Base-by-base conservation (phyloP, 1,140 invertebrate genomes). In the Propsilocerus akamusi region DNA sequence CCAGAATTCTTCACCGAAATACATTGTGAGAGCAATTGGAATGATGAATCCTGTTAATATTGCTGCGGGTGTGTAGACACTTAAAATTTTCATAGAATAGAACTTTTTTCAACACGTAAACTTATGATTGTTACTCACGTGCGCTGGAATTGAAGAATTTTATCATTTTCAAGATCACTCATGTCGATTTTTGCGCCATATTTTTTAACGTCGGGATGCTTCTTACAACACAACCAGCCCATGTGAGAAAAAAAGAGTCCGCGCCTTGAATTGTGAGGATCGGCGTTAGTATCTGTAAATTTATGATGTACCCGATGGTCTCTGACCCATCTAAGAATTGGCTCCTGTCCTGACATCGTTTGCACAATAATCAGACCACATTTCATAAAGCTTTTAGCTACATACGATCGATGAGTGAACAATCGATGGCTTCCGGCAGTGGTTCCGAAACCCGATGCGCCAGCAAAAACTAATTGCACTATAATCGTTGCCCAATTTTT, bases 401-500 rank as follows among this genome's bases (percentile, higher is more conserved):
- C 78, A 63, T 78, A 83, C 4, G 74, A 68, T 46, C 71, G 61
- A 56, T 83, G 80, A 7, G 76, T 60, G 77, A 79, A 83, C 11
- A 11, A 30, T 53, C 93, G 72, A 62, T 97, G 93, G 0, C 85
- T 81, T 2, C 93, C 92, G 28, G 81, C 79, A 0, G 91, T 95
- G 4, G 88, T 68, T 5, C 84, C 84, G 34, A 90, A 53, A 17
- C 34, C 22, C 8, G 17, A 8, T 12, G 14, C 11, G 14, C 22
- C 14, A 41, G 14, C 34, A 14, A 41, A 41, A 20, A 5, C 3
- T 8, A 3, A n/a, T 20, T 6, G 14, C 14, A 6, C 17, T 14
- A 4, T 20, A 20, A 22, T 20, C 5, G 14, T 41, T 3, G n/a
- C 10, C 10, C 2, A 30, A 11, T 6, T 3, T n/a, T 17, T 17